A percentile compares a stretch with the other conserved stretches of the same genome.
These are phyloP conservation scores for Protophormia terraenovae DNA, from an alignment of 2,888 invertebrate species.

Conservation along the genomic window DNA sequence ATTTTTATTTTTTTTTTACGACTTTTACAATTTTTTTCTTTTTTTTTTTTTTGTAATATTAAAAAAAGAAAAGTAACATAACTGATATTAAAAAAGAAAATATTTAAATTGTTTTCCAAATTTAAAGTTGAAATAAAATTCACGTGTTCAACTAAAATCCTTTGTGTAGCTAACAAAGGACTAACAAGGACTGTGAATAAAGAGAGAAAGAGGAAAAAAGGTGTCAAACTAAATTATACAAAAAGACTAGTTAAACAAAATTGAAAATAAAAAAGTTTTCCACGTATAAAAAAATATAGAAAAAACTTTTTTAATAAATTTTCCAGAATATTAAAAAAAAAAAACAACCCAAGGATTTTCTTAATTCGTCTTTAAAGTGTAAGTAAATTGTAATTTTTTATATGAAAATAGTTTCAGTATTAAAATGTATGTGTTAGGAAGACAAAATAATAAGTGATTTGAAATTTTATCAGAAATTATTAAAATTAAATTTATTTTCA, in stretches of 20 bases:
- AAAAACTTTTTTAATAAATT: background rate
- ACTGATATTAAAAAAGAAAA: conserved; percentile 27
- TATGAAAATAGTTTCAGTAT: no score
- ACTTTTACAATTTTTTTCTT: conserved; percentile 14
- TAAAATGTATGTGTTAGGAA: background rate
- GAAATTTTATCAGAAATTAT: no score
- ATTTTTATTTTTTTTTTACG: conserved; percentile 24
- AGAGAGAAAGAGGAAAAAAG: background rate
- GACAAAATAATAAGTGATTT: no score
- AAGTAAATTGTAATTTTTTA: conserved; percentile 18
- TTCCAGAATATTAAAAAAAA: background rate
- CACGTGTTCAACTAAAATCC: conserved; percentile 55
- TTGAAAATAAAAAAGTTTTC: background rate
- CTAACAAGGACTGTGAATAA: conserved; percentile 55
- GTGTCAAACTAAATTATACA: conserved; percentile 2
- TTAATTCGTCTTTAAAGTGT: conserved; percentile 16
- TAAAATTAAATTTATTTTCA: no score
- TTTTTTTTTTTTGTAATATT: conserved; percentile 23
- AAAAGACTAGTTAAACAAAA: background rate
- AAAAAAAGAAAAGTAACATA: conserved; percentile 63
- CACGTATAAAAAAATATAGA: background rate
- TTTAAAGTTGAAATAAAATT: conserved; percentile 22
- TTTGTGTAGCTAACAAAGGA: conserved; percentile 60
- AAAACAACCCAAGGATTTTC: conserved; percentile 19
- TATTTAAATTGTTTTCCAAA: background rate